These are phyloP conservation scores for Ophioninae sp. DNA, from an alignment of 2,888 invertebrate species.

Conservation along the genomic window DNA sequence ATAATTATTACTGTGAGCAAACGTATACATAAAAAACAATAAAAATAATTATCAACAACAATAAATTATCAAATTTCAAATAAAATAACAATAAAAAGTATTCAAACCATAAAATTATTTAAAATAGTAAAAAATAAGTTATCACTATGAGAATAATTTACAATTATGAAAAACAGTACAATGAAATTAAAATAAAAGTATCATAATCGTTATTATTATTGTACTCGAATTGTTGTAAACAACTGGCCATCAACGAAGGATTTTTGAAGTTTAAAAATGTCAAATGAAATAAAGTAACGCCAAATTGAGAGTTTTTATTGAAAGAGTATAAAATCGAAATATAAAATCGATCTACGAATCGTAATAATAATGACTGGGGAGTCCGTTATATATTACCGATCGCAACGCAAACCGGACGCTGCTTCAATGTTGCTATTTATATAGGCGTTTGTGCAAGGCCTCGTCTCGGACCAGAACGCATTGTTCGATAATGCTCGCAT, in stretches of 20 bases:
- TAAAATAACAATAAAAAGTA: too few species aligned
- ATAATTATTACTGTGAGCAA: too few species aligned
- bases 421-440: constrained; percentile 45
- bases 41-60: too few species aligned
- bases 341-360: background rate
- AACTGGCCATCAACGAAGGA: background rate
- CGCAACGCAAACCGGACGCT: constrained; percentile 57
- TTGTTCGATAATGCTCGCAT: constrained; percentile 75
- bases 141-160: background rate
- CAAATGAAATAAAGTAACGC: too few species aligned
- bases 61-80: too few species aligned
- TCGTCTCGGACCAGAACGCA: constrained; percentile 68
- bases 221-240: background rate
- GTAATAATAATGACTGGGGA: constrained; percentile 16
- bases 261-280: background rate
- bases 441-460: constrained; percentile 30
- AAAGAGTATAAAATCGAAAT: background rate
- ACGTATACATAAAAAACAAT: too few species aligned
- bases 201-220: background rate
- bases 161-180: background rate
- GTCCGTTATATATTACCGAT: constrained; percentile 28
- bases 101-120: too few species aligned
- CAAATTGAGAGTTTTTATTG: background rate
- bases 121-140: too few species aligned
- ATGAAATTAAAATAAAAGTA: background rate